Evolutionary conservation across 2,113 vertebrate species (phyloP).

Genomic region (Damaliscus lunatus): DNA sequence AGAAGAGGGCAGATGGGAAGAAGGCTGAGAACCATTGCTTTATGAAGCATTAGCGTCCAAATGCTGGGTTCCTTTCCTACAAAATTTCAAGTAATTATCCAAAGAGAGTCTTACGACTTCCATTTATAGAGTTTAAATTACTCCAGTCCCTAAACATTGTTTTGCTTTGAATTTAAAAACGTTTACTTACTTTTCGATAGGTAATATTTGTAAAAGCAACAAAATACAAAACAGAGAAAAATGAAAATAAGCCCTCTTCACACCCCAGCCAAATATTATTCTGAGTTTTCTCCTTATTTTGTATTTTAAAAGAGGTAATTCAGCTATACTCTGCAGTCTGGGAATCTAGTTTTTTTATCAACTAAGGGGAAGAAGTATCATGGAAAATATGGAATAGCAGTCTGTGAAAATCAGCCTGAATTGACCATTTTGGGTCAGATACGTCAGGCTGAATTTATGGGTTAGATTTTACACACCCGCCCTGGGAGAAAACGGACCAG

Average conservation of each 20-base stretch:
- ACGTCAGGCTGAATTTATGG: neutral
- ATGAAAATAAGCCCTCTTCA: neutral
- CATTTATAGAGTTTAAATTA: neutral
- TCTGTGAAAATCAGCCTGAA: neutral
- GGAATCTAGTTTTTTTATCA: neutral
- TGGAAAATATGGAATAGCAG: neutral
- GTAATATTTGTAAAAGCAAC: neutral
- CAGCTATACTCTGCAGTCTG: neutral
- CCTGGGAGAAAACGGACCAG: neutral
- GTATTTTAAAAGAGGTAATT: neutral
- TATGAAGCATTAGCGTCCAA: neutral
- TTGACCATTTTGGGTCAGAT: neutral
- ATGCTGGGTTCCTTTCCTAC: neutral
- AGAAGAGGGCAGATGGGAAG: accelerated
- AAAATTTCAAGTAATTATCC: neutral
- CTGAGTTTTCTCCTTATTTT: neutral
- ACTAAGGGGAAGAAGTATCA: neutral
- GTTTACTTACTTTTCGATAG: neutral
- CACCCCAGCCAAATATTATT: neutral
- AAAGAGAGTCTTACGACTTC: neutral
- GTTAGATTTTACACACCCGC: neutral
- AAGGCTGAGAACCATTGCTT: neutral
- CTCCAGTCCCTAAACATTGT: neutral
- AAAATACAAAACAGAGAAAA: neutral
- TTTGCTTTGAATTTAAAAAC: neutral